Evolutionary conservation across 2,797 vertebrate species (phyloP).

Genomic region (Anolis apletophallus): DNA sequence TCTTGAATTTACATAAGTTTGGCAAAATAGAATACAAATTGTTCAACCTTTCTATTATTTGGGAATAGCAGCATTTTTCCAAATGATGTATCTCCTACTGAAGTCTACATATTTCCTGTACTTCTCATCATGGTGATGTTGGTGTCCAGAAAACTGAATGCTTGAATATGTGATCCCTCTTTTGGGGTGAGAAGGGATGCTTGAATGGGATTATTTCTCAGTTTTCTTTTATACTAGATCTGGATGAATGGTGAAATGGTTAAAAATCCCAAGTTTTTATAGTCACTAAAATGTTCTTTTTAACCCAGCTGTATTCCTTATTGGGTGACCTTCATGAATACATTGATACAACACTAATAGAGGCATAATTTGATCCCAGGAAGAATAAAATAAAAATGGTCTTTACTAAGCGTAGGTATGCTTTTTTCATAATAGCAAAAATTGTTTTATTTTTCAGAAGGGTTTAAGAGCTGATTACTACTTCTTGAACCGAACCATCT

Average conservation of each 20-base stretch:
- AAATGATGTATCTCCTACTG: no score
- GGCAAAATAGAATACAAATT: not conserved
- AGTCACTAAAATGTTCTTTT: not conserved
- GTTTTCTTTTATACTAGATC: not conserved
- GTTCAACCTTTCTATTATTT: not conserved
- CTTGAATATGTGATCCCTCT: not conserved
- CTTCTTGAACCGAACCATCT: conserved; percentile 31
- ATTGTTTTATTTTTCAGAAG: not conserved
- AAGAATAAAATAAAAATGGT: not conserved
- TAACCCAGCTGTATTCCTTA: not conserved
- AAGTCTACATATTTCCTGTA: not conserved
- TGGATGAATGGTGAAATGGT: not conserved
- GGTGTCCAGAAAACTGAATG: not conserved
- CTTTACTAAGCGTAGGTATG: not conserved
- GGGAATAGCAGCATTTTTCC: no score
- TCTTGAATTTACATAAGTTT: not conserved
- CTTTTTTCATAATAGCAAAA: conserved; percentile 10
- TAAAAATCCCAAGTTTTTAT: conserved; percentile 4
- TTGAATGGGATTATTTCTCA: not conserved
- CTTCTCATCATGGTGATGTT: not conserved
- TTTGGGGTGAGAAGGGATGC: not conserved
- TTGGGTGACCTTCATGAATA: not conserved
- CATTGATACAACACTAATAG: conserved; percentile 18
- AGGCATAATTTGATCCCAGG: not conserved
- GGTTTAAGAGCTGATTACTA: conserved; percentile 6